Base-by-base conservation (phyloP, 2,888 invertebrate species). In the Clistopyga incitator region DNA sequence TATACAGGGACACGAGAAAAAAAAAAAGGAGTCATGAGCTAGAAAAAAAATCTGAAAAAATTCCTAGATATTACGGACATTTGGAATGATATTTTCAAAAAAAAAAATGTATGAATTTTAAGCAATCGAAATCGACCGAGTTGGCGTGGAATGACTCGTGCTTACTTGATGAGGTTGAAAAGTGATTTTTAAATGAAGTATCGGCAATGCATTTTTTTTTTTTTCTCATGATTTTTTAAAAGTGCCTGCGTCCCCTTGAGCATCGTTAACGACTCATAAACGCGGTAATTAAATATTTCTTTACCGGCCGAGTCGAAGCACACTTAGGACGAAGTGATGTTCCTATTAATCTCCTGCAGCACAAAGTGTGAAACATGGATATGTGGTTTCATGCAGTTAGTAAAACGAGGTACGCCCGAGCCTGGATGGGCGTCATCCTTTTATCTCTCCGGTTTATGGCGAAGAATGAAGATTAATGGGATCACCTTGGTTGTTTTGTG, bases 381-480 rank as follows among this genome's bases (percentile, higher is more conserved):
- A 29, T 18, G 61, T 61, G 34, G 56, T 50, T 56, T 56, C n/a
- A 70, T 34, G 71, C 10, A 52, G 61, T 70, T 78, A 52, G 38
- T 13, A 50, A 70, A 18, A n/a, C n/a, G 65, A 47, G 38, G 15
- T 13, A 38, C 20, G 70, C 10, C 18, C 38, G 50, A 59, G 23
- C n/a, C 59, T 8, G 47, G 13, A 10, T 10, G 23, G 18, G 34
- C n/a, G 29, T 13, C 79, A 54, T 59, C 76, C 82, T 88, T 88
- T 88, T 88, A 87, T 88, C 87, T 47, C 77, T 45, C 65, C 82
- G 72, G 77, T 88, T 89, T 86, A 88, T 88, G 87, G 87, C 84
- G 85, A 61, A 71, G 81, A 86, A 89, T 88, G 88, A 89, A 90
- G 90, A 90, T 90, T 89, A 90, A 90, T 88, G 86, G 78, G 38